Evolutionary conservation across 2,113 vertebrate species (phyloP), one percentile per base, ranked within the genome.

Genomic region (Xenopus borealis): DNA sequence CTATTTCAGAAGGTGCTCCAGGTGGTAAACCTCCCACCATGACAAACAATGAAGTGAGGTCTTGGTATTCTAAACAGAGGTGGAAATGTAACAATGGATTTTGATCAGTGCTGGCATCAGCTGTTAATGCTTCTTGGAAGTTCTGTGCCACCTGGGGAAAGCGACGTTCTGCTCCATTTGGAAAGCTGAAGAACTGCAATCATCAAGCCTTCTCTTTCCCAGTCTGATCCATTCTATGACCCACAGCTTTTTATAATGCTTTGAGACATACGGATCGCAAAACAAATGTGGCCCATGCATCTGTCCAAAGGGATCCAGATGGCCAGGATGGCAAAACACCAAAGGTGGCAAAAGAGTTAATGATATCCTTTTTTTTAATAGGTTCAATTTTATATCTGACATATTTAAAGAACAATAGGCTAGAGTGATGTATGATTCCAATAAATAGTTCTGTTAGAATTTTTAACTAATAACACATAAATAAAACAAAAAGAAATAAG

Each of bases 111-210:
- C 63, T 78, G 73, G 70, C 72, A 76, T 53, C 63, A 14, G 63
- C 50, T 18, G 30, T 80, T 75, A 58, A 61, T 71, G 73, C 57
- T 65, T 70, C 19, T 27, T 46, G 58, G 69, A 77, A 64, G 67
- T 68, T 57, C 44, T 70, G 27, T 72, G 68, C 66, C 75, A 77
- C 67, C 23, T 69, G 58, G 72, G 64, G 53, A 78, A 76, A 80
- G 72, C 64, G 76, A 59, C 23, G 69, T 82, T 76, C 72, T 62
- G 72, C 69, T 72, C 73, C 80, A 81, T 81, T 82, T 79, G 78
- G 69, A 81, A 77, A 78, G 71, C 12, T 68, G 65, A 64, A 64
- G 33, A 82, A 62, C 19, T 77, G 66, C 57, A 27, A 62, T 71
- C 70, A 71, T 66, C 62, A 64, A 72, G 23, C 17, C 46, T 75